Percentiles rank a stretch among this genome's conserved stretches.
Conservation (phyloP, 1,140 invertebrate genomes). For the Muscidifurax raptorellus region DNA sequence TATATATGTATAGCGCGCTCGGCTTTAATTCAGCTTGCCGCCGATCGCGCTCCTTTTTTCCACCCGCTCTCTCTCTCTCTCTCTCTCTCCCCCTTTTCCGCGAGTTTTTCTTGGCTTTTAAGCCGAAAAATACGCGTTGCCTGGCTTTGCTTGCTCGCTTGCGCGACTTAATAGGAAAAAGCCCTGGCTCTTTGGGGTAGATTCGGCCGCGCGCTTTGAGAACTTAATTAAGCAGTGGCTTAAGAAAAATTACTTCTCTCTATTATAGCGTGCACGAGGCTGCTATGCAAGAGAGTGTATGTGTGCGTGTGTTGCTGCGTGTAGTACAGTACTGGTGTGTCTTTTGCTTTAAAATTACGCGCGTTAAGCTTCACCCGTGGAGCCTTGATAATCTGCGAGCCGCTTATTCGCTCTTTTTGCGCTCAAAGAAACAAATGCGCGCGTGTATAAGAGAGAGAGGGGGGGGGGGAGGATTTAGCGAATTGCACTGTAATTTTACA, state of each 20-base stretch:
- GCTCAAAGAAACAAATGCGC: not conserved
- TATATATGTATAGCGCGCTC: not conserved
- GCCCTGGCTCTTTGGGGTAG: not conserved
- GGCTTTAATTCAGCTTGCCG: not conserved
- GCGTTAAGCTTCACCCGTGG: not conserved
- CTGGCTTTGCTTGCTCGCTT: not conserved
- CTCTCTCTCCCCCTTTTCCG: too few species aligned
- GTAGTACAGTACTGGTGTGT: not conserved
- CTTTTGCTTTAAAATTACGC: not conserved
- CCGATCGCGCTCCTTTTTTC: not conserved
- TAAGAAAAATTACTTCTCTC: constrained; percentile 45
- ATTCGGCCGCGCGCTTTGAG: not conserved
- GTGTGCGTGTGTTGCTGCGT: not conserved
- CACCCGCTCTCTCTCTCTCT: not conserved
- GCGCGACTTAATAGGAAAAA: constrained; percentile 24
- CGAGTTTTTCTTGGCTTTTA: constrained; percentile 21
- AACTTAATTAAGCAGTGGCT: constrained; percentile 51
- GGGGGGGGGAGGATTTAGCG: not conserved
- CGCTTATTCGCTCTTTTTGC: not conserved
- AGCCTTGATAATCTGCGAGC: constrained; percentile 16
- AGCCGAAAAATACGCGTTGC: constrained; percentile 30
- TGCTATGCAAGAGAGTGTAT: not conserved
- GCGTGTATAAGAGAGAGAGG: not conserved
- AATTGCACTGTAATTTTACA: not conserved
- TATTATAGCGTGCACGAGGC: not conserved